Conservation (phyloP, 2,888 invertebrate genomes). For the Andrena bicolor region DNA sequence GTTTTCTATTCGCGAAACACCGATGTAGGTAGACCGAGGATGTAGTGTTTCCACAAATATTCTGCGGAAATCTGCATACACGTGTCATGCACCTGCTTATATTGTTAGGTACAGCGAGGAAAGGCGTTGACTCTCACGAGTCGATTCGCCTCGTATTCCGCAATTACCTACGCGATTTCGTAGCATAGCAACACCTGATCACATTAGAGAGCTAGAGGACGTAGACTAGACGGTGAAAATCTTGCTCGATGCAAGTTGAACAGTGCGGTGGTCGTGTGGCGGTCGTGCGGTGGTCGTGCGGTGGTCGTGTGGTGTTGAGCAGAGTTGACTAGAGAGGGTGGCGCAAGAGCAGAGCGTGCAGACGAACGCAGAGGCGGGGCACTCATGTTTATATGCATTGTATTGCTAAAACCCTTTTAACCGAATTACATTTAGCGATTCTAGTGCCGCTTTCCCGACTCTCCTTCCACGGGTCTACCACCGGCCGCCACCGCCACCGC, state of each 20-base stretch:
- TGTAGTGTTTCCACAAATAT: too few species aligned
- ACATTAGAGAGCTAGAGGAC: neutral
- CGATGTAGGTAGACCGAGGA: too few species aligned
- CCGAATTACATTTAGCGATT: conserved; percentile 85
- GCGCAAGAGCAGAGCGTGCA: conserved; percentile 67
- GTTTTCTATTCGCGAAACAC: too few species aligned
- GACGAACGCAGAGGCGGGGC: conserved; percentile 74
- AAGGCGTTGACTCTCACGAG: too few species aligned
- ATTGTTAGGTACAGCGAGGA: too few species aligned
- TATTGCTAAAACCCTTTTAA: conserved; percentile 85
- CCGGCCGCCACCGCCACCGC: conserved; percentile 15
- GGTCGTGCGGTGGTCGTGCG: conserved; percentile 47
- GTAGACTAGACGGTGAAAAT: conserved; percentile 47
- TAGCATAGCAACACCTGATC: conserved; percentile 6
- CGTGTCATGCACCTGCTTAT: too few species aligned
- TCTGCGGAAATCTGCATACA: too few species aligned
- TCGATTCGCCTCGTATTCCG: neutral
- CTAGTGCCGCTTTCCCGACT: conserved; percentile 76
- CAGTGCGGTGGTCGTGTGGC: conserved; percentile 4
- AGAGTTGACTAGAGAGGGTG: conserved; percentile 52
- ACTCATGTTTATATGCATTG: conserved; percentile 85
- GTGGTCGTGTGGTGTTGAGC: conserved; percentile 44
- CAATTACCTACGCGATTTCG: neutral
- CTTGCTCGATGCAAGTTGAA: conserved; percentile 29
- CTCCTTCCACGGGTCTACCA: conserved; percentile 34